Percentiles rank a stretch among this genome's conserved stretches.
Evolutionary conservation across 2,113 vertebrate species (phyloP).

Genomic region (Takifugu flavidus): DNA sequence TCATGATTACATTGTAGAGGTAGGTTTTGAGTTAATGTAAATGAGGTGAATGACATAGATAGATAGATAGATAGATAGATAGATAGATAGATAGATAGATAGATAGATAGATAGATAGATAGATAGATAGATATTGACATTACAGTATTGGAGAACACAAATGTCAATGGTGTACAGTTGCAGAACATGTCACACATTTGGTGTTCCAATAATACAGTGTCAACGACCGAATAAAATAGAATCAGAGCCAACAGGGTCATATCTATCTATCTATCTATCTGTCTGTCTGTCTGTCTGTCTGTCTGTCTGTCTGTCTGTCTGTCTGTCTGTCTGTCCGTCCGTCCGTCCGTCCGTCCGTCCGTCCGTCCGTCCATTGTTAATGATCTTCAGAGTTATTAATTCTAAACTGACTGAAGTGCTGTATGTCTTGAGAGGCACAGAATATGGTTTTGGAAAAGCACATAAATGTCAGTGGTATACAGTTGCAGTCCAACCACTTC

Average conservation of each 20-base stretch:
- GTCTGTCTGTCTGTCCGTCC: too few relatives aligned
- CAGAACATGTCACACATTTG: conserved; percentile 10
- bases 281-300: too few relatives aligned
- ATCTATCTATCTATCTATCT: too few relatives aligned
- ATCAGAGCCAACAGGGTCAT: background rate
- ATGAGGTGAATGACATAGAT: too few relatives aligned
- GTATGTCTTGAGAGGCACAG: conserved; percentile 6
- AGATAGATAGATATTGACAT: background rate
- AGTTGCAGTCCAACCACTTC: conserved; percentile 48
- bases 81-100: background rate
- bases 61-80: too few relatives aligned
- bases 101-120: background rate
- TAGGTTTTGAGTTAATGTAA: too few relatives aligned
- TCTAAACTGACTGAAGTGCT: background rate
- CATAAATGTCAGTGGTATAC: conserved; percentile 65
- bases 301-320: too few relatives aligned
- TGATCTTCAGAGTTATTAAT: conserved; percentile 5
- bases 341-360: too few relatives aligned
- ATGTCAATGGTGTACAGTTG: conserved; percentile 35
- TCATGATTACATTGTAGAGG: too few relatives aligned
- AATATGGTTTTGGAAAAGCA: conserved; percentile 49
- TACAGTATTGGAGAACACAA: conserved; percentile 15
- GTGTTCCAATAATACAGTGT: background rate
- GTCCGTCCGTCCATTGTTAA: background rate
- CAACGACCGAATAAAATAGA: background rate